phyloP scores from a whole-genome alignment of 2,113 vertebrate genomes.

The Varanus komodoensis region DNA sequence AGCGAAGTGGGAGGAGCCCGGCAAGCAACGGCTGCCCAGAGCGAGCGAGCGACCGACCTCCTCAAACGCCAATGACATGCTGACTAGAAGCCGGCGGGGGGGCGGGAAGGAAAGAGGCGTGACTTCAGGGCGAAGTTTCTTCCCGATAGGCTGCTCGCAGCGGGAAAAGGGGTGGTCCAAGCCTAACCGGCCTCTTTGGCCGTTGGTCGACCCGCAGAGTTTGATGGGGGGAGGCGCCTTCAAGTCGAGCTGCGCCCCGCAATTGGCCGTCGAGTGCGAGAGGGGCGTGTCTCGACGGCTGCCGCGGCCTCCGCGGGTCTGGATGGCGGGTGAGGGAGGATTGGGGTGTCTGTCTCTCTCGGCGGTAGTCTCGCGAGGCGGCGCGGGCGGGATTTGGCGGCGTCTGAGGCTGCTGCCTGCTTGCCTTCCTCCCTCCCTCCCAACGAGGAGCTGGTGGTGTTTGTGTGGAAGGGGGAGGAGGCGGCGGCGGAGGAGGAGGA shows the following conservation, averaged over 20 bases:
- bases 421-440: slow-evolving; percentile 49
- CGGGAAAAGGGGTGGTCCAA: not conserved
- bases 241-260: not conserved
- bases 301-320: slow-evolving; percentile 47
- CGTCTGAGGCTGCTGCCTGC: slow-evolving; percentile 64
- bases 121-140: not conserved
- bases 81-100: not conserved
- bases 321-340: slow-evolving; percentile 38
- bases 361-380: slow-evolving; percentile 89
- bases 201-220: slow-evolving; percentile 14
- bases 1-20: not conserved
- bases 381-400: slow-evolving; percentile 88
- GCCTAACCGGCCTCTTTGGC: not conserved
- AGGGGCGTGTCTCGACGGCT: slow-evolving; percentile 60
- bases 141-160: slow-evolving; percentile 15
- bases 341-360: slow-evolving; percentile 38
- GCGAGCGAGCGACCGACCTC: not conserved
- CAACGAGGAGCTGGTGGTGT: slow-evolving; percentile 81
- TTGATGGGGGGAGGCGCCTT: slow-evolving; percentile 52
- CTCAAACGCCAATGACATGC: not conserved
- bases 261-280: slow-evolving; percentile 1
- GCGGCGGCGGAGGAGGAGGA: slow-evolving; percentile 64
- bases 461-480: slow-evolving; percentile 90
- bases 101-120: accelerated
- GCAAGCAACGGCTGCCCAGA: not conserved